Evolutionary conservation across 2,888 invertebrate species (phyloP).

Genomic region (Megastigmus dorsalis): DNA sequence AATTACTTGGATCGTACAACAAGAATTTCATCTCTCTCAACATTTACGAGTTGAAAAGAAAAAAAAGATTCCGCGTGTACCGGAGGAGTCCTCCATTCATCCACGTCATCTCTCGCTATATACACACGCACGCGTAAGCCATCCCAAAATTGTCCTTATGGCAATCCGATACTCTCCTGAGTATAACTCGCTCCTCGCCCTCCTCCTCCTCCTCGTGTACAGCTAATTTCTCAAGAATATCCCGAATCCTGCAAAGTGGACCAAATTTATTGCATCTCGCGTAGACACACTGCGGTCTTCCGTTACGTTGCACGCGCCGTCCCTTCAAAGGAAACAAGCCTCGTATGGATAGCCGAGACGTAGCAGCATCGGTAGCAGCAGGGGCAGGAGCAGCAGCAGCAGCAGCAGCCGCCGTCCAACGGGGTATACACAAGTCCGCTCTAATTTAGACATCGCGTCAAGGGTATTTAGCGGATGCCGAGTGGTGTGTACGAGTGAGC

Average conservation of each 20-base stretch:
- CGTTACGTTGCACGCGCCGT: neutral
- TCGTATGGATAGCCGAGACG: neutral
- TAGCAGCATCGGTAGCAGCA: too few species aligned
- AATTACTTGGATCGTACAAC: too few species aligned
- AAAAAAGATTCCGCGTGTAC: too few species aligned
- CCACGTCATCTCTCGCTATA: neutral
- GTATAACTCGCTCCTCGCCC: neutral
- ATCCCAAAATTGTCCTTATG: neutral
- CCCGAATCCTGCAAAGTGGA: neutral
- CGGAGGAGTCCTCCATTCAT: too few species aligned
- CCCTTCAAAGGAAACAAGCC: neutral
- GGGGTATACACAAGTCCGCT: neutral
- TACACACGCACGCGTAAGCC: neutral
- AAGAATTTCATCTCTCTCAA: too few species aligned
- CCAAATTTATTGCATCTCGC: slow-evolving; percentile 39
- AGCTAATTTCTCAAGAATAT: slow-evolving; percentile 33
- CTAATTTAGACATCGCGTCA: slow-evolving; percentile 25
- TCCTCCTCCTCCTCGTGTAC: neutral
- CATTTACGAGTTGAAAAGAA: too few species aligned
- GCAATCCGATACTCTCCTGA: neutral
- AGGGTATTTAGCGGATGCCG: too few species aligned
- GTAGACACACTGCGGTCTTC: too few species aligned
- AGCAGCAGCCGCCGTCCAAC: neutral
- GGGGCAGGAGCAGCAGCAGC: too few species aligned
- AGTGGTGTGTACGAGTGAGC: too few species aligned